A percentile compares a stretch with the other conserved stretches of the same genome.
Conservation (phyloP, 64 coral and sea anemone genomes). For the Acropora yongei region DNA sequence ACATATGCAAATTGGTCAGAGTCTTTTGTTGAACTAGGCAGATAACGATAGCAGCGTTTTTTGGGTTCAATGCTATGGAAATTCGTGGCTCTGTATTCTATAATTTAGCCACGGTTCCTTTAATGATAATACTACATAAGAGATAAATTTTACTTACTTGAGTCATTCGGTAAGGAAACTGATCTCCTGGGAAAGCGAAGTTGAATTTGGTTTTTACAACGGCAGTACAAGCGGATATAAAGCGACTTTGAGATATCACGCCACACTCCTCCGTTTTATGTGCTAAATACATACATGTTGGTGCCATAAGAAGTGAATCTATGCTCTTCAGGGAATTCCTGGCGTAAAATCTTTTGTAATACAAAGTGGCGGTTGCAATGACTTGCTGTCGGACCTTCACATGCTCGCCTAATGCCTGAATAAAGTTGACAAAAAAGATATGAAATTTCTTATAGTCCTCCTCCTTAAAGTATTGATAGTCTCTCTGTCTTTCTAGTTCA, state of each 20-base stretch:
- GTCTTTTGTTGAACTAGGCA: too few relatives aligned
- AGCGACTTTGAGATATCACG: slow-evolving; percentile 92
- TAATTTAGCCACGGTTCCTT: not conserved
- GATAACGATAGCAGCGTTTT: too few relatives aligned
- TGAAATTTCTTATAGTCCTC: slow-evolving; percentile 94
- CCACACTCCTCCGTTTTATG: slow-evolving; percentile 98
- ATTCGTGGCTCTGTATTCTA: too few relatives aligned
- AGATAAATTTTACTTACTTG: slow-evolving; percentile 57
- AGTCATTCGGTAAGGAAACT: slow-evolving; percentile 93
- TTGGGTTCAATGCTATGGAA: too few relatives aligned
- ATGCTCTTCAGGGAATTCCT: slow-evolving; percentile 96
- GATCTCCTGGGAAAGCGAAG: slow-evolving; percentile 79
- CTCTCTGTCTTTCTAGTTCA: slow-evolving; percentile 81
- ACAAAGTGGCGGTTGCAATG: slow-evolving; percentile 90
- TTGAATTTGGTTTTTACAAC: slow-evolving; percentile 96
- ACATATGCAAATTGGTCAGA: too few relatives aligned
- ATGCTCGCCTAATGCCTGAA: slow-evolving; percentile 98
- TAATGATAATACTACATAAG: too few relatives aligned
- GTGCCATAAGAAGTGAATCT: slow-evolving; percentile 91
- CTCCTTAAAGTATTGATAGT: slow-evolving; percentile 81
- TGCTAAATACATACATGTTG: slow-evolving; percentile 94
- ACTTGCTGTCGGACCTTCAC: slow-evolving; percentile 99
- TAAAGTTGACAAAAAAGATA: slow-evolving; percentile 96
- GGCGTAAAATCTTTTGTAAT: slow-evolving; percentile 97
- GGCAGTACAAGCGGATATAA: slow-evolving; percentile 77